Base-by-base conservation (phyloP, 2,113 vertebrate species). In the Saccopteryx leptura region DNA sequence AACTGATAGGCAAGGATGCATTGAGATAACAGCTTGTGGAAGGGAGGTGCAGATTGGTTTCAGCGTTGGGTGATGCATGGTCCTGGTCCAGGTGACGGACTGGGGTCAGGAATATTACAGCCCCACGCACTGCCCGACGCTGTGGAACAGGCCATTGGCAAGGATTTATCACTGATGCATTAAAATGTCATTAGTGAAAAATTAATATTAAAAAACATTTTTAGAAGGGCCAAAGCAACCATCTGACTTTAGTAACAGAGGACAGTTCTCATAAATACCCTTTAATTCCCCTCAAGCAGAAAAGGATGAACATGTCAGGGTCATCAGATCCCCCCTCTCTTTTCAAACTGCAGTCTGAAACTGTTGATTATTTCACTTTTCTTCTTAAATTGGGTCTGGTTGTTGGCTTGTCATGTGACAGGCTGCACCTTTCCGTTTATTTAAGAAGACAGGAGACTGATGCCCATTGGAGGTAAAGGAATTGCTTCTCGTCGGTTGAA, bases 181-280 rank as follows among this genome's bases (percentile, higher is more conserved):
- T 98, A 97, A 97, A 97, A 97, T 92, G 48, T 66, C 97, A 95
- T 96, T 98, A 97, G 96, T 97, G 96, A 98, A 96, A 98, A 98
- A 98, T 98, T 81, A 97, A 97, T 97, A 97, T 96, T 96, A 71
- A 91, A 75, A 60, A 94, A 74, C 91, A 93, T 88, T 97, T 97
- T 97, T 93, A 93, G 94, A 88, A 91, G 96, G 78, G 19, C 46
- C 23, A 72, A 96, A 91, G 94, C 80, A 97, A 95, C 97, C 92
- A 85, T 9, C 0, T 96, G 66, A 68, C 93, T 97, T 88, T 96
- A 97, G 98, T 98, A 97, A 98, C 94, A 97, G 61, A 97, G 24
- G 97, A 93, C 92, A 85, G 95, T 90, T 88, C 68, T 97, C 84
- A 92, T 71, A 98, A 97, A 96, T 93, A 91, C 7, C 0, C 66